Evolutionary conservation across 2,888 invertebrate genomes (phyloP), one percentile per base, ranked within the genome.

Genomic region (Dysmachus trigonus): DNA sequence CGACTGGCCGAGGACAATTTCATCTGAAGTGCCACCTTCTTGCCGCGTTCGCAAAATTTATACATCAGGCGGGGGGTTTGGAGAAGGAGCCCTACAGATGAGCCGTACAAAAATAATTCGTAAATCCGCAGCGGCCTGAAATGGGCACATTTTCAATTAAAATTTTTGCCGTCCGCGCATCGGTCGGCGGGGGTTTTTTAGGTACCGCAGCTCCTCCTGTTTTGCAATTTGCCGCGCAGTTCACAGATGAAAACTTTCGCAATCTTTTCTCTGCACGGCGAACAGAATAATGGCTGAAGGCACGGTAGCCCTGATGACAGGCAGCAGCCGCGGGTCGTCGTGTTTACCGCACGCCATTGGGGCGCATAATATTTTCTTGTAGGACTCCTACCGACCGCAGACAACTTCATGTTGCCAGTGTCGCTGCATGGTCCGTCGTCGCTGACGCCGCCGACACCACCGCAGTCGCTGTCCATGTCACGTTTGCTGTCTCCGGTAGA

Each of bases 301-400:
- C 22, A 10, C 62, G 62, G 62, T 22, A 22, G 62, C 27, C 27
- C 62, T 62, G 62, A 22, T 62, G 62, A 62, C 62, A 62, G 85
- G 81, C 81, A 76, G 71, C 81, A 85, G 31, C n/a, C 73, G 33
- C 35, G 33, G 6, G 7, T 30, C 72, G 72, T 8, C 72, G 72
- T 8, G 13, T 1, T 6, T 31, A 30, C 13, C n/a, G 27, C 31
- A 35, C 22, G 10, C n/a, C 86, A 27, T 38, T 77, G 71, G 81
- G 86, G 73, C 53, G 33, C 18, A 2, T 38, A 85, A 33, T 13
- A 22, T 76, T 71, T 38, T 72, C 73, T 51, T 41, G 85, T 35
- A 38, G 53, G 38, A 82, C 41, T 62, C 72, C 33, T 77, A 51
- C 86, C 86, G 87, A 84, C 86, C 85, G 85, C 88, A 86, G 88